A percentile compares a stretch with the other conserved stretches of the same genome.
phyloP scores from a whole-genome alignment of 2,797 vertebrate genomes.

The Sebastes cheni region DNA sequence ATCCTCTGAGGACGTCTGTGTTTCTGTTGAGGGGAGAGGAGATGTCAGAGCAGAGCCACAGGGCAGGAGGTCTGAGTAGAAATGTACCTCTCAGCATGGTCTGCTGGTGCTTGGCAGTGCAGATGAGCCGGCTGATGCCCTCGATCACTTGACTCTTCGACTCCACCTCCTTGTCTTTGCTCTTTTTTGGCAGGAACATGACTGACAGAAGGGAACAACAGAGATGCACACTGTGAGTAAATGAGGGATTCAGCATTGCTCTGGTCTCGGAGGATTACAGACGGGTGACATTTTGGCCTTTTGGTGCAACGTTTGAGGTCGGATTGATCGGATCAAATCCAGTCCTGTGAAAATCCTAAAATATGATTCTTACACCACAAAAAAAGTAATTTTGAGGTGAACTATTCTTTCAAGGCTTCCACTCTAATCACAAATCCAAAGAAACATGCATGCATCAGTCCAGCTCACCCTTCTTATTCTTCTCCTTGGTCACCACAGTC shows the following conservation, averaged over 20 bases:
- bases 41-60: fast-evolving
- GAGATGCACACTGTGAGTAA: constrained; percentile 17
- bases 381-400: not conserved
- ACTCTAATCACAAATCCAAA: not conserved
- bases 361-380: no score
- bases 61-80: not conserved
- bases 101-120: constrained; percentile 98
- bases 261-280: not conserved
- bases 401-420: not conserved
- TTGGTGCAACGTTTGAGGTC: not conserved
- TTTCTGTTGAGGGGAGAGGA: not conserved
- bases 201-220: constrained; percentile 82
- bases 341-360: not conserved
- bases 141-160: constrained; percentile 97
- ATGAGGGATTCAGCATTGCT: not conserved
- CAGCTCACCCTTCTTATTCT: constrained; percentile 94
- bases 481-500: constrained; percentile 98
- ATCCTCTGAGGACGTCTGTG: not conserved
- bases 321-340: not conserved
- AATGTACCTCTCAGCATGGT: constrained; percentile 93
- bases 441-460: not conserved
- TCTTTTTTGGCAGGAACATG: constrained; percentile 98
- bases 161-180: constrained; percentile 95
- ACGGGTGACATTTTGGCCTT: not conserved
- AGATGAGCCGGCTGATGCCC: constrained; percentile 97